Evolutionary conservation across 2,797 vertebrate species (phyloP).

Genomic region (Chiloscyllium punctatum): DNA sequence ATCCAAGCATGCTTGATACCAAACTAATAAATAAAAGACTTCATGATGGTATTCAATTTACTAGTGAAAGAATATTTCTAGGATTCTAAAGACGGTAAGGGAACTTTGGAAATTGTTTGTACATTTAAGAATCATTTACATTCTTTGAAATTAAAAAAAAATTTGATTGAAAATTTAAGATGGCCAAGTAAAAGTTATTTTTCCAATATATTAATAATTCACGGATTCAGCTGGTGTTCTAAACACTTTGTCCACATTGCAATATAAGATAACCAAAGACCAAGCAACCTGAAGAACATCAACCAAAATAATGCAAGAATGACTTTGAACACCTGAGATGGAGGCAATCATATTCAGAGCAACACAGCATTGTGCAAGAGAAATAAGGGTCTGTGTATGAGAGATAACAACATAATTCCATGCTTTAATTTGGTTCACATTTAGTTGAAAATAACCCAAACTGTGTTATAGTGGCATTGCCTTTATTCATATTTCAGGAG

Average conservation of each 20-base stretch:
- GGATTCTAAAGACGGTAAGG: not conserved
- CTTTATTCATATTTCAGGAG: not conserved
- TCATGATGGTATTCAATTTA: not conserved
- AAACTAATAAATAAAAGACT: not conserved
- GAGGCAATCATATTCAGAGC: not conserved
- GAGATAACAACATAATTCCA: not conserved
- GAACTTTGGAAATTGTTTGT: not conserved
- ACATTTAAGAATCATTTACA: not conserved
- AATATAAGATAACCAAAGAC: not conserved
- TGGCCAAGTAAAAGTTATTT: not conserved
- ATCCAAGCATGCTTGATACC: not conserved
- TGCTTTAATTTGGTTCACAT: not conserved
- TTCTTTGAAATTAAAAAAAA: not conserved
- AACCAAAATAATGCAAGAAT: not conserved
- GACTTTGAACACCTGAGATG: not conserved
- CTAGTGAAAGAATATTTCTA: not conserved
- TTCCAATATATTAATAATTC: not conserved
- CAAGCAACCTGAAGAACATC: not conserved
- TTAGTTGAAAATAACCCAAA: not conserved
- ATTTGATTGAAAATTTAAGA: not conserved
- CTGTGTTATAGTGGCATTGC: not conserved
- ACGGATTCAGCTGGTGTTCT: not conserved
- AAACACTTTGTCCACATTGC: not conserved
- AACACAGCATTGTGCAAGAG: not conserved
- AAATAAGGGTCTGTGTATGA: not conserved